Evolutionary conservation across 2,888 invertebrate genomes (phyloP), one percentile per base, ranked within the genome.

Genomic region (Pseudanteris insignis): DNA sequence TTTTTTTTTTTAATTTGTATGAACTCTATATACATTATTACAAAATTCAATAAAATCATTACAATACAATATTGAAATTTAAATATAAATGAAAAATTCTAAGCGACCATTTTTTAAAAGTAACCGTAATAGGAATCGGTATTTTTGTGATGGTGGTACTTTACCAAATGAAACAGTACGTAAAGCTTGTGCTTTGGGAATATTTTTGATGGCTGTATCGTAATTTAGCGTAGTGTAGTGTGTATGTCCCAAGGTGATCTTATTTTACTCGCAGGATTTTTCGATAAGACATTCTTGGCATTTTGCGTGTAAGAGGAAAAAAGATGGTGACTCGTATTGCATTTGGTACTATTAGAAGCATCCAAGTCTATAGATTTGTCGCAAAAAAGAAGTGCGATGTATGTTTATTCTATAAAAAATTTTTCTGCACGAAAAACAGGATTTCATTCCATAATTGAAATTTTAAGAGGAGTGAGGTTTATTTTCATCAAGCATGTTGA

Each of bases 161-260:
- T 58, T 36, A 29, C 50, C 15, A 40, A 46, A 51, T 46, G 46
- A 29, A 44, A 58, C 25, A 38, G 36, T 51, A 33, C 51, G 40
- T 41, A 51, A 36, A 30, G 32, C 14, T 46, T 30, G 41, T 48
- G 55, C 55, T 57, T 48, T 40, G 24, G 41, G 51, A 46, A 47
- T 53, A 60, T 60, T 60, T 60, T 11, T 32, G 33, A 53, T 41
- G 32, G 24, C 41, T 51, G 41, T 59, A 53, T 51, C 51, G 51
- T 59, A 59, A 51, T 51, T 4, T 4, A 18, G 18, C 18, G 3
- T 6, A 4, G 18, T 18, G 6, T 18, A 4, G 18, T 18, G 4
- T 18, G 18, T 18, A 18, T 13, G 44, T 50, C 58, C 50, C 58
- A 44, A 50, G 58, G 37, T 58, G 37, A 43, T 58, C 40, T 43